Conservation (phyloP, 2,888 invertebrate species). For the Apocheima hispidaria region DNA sequence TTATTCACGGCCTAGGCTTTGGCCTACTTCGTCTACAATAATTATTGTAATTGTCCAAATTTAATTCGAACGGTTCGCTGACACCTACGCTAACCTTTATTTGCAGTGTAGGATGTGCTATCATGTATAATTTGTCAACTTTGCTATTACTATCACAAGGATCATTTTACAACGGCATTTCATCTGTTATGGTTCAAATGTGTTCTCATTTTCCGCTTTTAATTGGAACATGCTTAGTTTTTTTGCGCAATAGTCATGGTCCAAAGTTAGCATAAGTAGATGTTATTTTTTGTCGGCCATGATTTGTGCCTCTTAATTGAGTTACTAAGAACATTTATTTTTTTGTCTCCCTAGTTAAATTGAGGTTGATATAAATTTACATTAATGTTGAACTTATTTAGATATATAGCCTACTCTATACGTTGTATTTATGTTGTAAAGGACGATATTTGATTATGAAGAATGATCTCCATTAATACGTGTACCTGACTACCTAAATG, state of each 20-base stretch:
- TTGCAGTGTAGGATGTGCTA: slow-evolving; percentile 53
- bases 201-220: slow-evolving; percentile 29
- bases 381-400: slow-evolving; percentile 19
- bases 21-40: slow-evolving; percentile 63
- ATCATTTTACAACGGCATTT: slow-evolving; percentile 27
- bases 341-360: slow-evolving; percentile 11
- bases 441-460: neutral
- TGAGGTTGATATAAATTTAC: slow-evolving; percentile 21
- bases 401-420: neutral
- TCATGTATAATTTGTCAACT: slow-evolving; percentile 33
- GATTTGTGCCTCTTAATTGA: slow-evolving; percentile 24
- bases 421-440: neutral
- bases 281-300: slow-evolving; percentile 34
- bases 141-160: slow-evolving; percentile 21
- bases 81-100: slow-evolving; percentile 46
- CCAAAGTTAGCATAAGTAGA: slow-evolving; percentile 37
- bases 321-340: slow-evolving; percentile 2
- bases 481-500: neutral
- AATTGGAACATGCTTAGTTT: slow-evolving; percentile 42
- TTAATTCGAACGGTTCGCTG: slow-evolving; percentile 46
- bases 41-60: slow-evolving; percentile 66
- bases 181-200: slow-evolving; percentile 9
- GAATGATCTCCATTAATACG: neutral
- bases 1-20: slow-evolving; percentile 61
- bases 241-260: slow-evolving; percentile 40